Evolutionary conservation across 2,888 invertebrate species (phyloP).

Genomic region (Nebria brevicollis): DNA sequence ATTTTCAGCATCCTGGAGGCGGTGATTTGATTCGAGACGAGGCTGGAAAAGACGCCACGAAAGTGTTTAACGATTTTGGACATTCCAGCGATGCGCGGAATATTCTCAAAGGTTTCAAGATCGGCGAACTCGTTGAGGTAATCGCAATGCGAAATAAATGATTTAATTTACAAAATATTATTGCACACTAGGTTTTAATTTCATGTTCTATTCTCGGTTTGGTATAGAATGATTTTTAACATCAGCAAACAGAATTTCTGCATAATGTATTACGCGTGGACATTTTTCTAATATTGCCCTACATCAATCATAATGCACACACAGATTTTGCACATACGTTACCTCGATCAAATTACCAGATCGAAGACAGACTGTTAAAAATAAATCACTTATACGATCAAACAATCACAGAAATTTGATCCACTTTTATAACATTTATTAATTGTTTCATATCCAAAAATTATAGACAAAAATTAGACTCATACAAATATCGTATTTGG

Average conservation of each 20-base stretch:
- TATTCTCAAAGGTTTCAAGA: slow-evolving; percentile 69
- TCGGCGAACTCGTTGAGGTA: slow-evolving; percentile 74
- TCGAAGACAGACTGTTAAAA: neutral
- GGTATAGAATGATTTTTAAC: neutral
- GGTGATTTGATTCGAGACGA: slow-evolving; percentile 70
- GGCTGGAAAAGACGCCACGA: slow-evolving; percentile 75
- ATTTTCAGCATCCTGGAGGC: slow-evolving; percentile 76
- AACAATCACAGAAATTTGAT: neutral
- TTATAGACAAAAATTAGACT: too few species aligned
- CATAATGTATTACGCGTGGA: neutral
- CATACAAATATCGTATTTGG: too few species aligned
- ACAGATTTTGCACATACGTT: neutral
- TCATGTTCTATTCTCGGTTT: neutral
- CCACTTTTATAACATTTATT: neutral
- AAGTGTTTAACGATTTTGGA: slow-evolving; percentile 72
- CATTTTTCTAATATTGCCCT: neutral
- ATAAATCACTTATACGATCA: neutral
- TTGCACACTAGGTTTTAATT: too few species aligned
- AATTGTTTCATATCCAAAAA: too few species aligned
- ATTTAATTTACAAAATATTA: too few species aligned
- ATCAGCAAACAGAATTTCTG: neutral
- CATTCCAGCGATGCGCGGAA: slow-evolving; percentile 74
- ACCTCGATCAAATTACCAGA: neutral
- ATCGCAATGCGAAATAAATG: slow-evolving; percentile 10
- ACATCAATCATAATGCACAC: neutral